These are phyloP conservation scores for Neosilurus hyrtlii DNA, from an alignment of 2,797 vertebrate species.

Conservation along the genomic window DNA sequence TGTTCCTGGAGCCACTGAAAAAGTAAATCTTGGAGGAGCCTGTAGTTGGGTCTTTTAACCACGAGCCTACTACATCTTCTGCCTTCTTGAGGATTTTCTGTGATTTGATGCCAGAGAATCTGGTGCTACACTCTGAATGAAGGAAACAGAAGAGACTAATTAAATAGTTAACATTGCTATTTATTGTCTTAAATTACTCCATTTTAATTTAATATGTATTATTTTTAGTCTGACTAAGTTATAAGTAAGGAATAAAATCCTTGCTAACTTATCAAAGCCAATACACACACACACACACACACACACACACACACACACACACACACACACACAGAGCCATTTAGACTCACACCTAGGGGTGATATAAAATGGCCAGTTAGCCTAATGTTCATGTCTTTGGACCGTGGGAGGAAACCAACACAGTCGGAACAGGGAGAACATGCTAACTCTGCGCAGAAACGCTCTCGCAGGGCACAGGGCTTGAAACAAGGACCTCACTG, in stretches of 20 bases:
- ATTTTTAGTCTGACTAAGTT: not conserved
- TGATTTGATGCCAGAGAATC: constrained; percentile 82
- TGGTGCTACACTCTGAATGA: constrained; percentile 77
- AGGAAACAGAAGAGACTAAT: not conserved
- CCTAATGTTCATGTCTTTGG: too few species aligned
- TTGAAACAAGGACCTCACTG: too few species aligned
- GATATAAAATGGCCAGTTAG: too few species aligned
- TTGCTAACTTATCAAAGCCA: too few species aligned
- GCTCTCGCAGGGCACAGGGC: too few species aligned
- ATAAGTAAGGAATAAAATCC: not conserved
- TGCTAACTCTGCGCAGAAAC: too few species aligned
- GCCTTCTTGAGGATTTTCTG: constrained; percentile 88
- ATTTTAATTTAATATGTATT: not conserved
- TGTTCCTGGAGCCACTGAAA: constrained; percentile 79
- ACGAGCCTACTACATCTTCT: constrained; percentile 77
- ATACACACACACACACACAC: too few species aligned
- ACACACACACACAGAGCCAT: too few species aligned
- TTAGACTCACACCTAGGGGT: too few species aligned
- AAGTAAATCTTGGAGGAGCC: constrained; percentile 83
- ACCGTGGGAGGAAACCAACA: too few species aligned
- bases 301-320: too few species aligned
- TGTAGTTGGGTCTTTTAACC: constrained; percentile 85
- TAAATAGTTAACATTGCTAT: not conserved
- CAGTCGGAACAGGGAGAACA: too few species aligned
- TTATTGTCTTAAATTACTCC: not conserved